Conservation (phyloP, 2,797 vertebrate species). For the Oceanodroma leucorhoa region DNA sequence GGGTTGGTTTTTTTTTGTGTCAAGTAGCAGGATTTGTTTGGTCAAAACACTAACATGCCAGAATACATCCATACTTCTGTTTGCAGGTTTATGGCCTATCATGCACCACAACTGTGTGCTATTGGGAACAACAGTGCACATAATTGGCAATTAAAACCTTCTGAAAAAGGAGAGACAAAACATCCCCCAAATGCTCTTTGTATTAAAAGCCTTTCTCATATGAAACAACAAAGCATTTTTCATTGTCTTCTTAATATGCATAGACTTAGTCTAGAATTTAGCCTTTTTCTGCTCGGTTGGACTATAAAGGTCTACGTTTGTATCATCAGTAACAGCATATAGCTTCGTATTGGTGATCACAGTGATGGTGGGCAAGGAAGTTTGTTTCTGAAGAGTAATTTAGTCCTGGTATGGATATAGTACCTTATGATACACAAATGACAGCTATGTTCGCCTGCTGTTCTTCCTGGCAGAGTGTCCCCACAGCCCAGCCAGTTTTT, state of each 20-base stretch:
- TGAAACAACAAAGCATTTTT: not conserved
- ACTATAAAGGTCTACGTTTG: not conserved
- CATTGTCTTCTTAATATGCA: not conserved
- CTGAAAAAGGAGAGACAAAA: not conserved
- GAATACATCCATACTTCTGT: not conserved
- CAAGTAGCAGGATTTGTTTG: not conserved
- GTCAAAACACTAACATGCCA: not conserved
- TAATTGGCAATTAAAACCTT: not conserved
- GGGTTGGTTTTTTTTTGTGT: not conserved
- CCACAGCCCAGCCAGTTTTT: not conserved
- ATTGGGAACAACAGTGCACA: accelerated
- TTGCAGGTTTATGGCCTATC: not conserved
- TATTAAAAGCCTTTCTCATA: not conserved
- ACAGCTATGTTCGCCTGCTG: not conserved
- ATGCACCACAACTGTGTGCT: not conserved
- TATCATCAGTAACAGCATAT: not conserved
- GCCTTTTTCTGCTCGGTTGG: not conserved
- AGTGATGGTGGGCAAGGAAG: not conserved
- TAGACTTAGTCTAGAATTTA: not conserved
- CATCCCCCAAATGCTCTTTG: not conserved
- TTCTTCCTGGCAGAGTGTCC: not conserved
- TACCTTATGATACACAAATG: not conserved
- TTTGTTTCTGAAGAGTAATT: not conserved
- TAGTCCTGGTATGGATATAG: not conserved
- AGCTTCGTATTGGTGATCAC: not conserved